phyloP scores from a whole-genome alignment of 2,888 invertebrate species.

The Lasioglossum zephyrum region DNA sequence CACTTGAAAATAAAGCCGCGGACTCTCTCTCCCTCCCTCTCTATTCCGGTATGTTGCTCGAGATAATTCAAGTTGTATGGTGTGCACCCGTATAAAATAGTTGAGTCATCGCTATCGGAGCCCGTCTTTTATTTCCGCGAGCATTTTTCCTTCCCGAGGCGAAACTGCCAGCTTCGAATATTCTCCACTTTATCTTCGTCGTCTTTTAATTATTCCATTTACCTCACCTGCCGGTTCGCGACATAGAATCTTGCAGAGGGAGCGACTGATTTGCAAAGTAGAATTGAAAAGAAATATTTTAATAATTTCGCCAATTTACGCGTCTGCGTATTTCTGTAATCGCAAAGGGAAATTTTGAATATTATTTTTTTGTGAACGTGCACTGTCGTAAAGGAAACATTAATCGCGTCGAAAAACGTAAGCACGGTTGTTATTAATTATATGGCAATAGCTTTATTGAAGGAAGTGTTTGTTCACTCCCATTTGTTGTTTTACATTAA shows the following conservation, averaged over 20 bases:
- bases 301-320: neutral
- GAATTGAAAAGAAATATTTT: neutral
- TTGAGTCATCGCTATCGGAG: slow-evolving; percentile 52
- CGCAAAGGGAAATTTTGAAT: neutral
- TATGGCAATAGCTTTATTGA: too few relatives aligned
- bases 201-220: slow-evolving; percentile 12
- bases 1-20: slow-evolving; percentile 58
- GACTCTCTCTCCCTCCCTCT: neutral
- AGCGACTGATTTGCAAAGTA: neutral
- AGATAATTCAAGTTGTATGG: slow-evolving; percentile 52
- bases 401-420: neutral
- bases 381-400: neutral
- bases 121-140: slow-evolving; percentile 34
- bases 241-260: neutral
- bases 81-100: slow-evolving; percentile 35
- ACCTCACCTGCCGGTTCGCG: neutral
- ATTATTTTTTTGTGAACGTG: neutral
- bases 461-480: neutral
- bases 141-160: neutral
- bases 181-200: slow-evolving; percentile 17
- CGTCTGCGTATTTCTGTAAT: neutral
- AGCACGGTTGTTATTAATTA: neutral
- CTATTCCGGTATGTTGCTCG: slow-evolving; percentile 45
- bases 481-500: neutral
- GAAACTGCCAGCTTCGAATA: slow-evolving; percentile 21